phyloP scores from a whole-genome alignment of 2,797 vertebrate species.

The Gallirallus australis region DNA sequence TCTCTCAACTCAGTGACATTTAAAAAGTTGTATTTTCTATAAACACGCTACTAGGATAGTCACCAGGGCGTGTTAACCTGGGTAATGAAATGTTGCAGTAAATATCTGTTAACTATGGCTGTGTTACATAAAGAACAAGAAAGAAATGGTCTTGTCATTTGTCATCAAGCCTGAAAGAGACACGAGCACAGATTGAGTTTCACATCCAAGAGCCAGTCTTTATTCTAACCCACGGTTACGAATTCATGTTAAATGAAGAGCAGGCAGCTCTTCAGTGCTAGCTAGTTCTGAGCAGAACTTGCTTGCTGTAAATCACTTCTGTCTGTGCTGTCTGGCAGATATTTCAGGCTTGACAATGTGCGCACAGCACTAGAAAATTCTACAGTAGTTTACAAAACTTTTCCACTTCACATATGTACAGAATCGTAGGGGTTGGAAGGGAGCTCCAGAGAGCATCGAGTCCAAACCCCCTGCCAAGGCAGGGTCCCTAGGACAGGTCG shows the following conservation, averaged over 20 bases:
- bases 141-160: neutral
- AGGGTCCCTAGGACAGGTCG: no score
- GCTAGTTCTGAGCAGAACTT: neutral
- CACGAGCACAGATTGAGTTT: neutral
- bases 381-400: constrained; percentile 39
- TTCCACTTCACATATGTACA: neutral
- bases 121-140: neutral
- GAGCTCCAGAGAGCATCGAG: no score
- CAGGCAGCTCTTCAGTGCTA: neutral
- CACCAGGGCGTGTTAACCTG: neutral
- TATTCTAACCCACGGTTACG: neutral
- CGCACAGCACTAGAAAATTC: constrained; percentile 17
- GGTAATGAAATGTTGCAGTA: neutral
- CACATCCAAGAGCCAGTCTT: neutral
- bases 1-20: constrained; percentile 1
- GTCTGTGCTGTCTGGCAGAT: neutral
- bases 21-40: neutral
- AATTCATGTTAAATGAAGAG: neutral
- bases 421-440: no score
- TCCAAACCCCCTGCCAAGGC: no score
- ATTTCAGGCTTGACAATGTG: neutral
- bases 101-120: neutral
- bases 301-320: neutral
- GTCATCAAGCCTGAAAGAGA: neutral
- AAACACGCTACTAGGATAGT: neutral